Evolutionary conservation across 2,797 vertebrate genomes (phyloP).

Genomic region (Channa striata): DNA sequence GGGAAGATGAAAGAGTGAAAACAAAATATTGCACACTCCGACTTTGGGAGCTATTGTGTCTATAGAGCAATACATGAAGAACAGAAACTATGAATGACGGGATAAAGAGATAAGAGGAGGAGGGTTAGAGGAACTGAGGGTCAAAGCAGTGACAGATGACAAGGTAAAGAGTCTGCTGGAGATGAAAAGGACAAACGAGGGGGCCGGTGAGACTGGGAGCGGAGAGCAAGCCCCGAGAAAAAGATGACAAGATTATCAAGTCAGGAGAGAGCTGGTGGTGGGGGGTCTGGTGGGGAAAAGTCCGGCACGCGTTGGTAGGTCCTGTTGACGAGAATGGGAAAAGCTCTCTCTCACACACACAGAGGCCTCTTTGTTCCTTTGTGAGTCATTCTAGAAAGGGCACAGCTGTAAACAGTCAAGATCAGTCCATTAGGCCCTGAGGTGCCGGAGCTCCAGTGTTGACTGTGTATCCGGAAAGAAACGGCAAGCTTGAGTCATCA

Average conservation of each 20-base stretch:
- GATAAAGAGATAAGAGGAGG: slow-evolving; percentile 18
- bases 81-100: neutral
- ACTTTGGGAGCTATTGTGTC: neutral
- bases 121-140: neutral
- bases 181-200: slow-evolving; percentile 32
- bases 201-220: slow-evolving; percentile 12
- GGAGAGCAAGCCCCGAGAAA: neutral
- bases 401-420: slow-evolving; percentile 83
- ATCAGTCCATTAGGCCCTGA: slow-evolving; percentile 81
- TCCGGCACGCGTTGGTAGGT: slow-evolving; percentile 50
- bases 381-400: slow-evolving; percentile 81
- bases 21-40: neutral
- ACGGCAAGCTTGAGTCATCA: slow-evolving; percentile 83
- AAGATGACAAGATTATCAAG: slow-evolving; percentile 36
- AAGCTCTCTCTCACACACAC: slow-evolving; percentile 67
- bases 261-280: slow-evolving; percentile 8
- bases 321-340: slow-evolving; percentile 71
- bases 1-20: slow-evolving; percentile 13
- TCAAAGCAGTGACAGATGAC: slow-evolving; percentile 20
- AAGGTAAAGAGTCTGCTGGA: slow-evolving; percentile 31
- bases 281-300: slow-evolving; percentile 56
- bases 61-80: neutral
- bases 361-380: slow-evolving; percentile 80
- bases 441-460: slow-evolving; percentile 75
- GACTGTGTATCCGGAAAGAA: slow-evolving; percentile 79